These are phyloP conservation scores for Gambusia holbrooki DNA, from an alignment of 2,113 vertebrate species.

Conservation along the genomic window DNA sequence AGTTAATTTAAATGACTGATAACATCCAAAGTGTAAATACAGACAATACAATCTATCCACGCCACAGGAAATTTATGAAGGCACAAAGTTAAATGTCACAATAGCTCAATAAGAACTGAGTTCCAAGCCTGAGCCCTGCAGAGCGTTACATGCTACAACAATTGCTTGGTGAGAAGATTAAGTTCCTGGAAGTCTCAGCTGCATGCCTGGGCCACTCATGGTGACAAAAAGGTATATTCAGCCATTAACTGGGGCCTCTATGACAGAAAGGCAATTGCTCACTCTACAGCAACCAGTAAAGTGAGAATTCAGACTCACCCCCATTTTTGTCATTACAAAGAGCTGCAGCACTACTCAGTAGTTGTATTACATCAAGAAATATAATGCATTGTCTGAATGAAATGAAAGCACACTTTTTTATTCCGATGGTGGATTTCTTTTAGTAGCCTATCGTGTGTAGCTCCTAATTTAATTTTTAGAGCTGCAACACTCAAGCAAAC, in stretches of 20 bases:
- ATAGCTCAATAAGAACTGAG: slow-evolving; percentile 12
- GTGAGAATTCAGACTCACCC: not conserved
- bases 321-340: slow-evolving; percentile 2
- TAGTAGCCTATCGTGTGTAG: not conserved
- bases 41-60: not conserved
- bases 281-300: slow-evolving; percentile 8
- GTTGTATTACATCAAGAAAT: slow-evolving; percentile 10
- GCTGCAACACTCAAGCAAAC: not conserved
- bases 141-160: slow-evolving; percentile 20
- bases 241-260: slow-evolving; percentile 9
- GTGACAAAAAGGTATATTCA: slow-evolving; percentile 9
- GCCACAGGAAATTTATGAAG: slow-evolving; percentile 5
- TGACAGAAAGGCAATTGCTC: slow-evolving; percentile 23
- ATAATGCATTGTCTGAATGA: not conserved
- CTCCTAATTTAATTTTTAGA: not conserved
- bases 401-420: not conserved
- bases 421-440: not conserved
- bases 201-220: slow-evolving; percentile 14
- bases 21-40: not conserved
- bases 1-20: not conserved
- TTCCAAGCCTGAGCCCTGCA: not conserved
- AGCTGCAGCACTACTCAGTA: not conserved
- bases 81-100: slow-evolving; percentile 9
- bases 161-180: slow-evolving; percentile 14
- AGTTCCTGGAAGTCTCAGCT: slow-evolving; percentile 17